Percentiles rank a stretch among this genome's conserved stretches.
Evolutionary conservation across 2,888 invertebrate genomes (phyloP).

Genomic region (Tribolium freemani): DNA sequence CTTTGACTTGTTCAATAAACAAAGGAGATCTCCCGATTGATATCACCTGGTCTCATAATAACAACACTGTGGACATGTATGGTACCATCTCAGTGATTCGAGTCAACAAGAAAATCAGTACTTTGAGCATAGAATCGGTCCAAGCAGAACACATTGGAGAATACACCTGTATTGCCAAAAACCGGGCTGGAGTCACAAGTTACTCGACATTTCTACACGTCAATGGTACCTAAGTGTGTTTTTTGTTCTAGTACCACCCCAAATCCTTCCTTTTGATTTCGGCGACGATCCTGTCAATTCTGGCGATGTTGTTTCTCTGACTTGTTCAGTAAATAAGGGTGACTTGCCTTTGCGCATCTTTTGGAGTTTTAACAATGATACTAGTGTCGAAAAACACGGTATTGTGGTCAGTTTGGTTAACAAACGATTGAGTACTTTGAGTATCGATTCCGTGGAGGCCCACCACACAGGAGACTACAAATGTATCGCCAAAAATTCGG

Average conservation of each 20-base stretch:
- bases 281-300: slow-evolving; percentile 75
- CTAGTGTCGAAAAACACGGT: slow-evolving; percentile 69
- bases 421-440: slow-evolving; percentile 74
- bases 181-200: slow-evolving; percentile 75
- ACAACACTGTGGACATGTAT: slow-evolving; percentile 60
- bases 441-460: slow-evolving; percentile 78
- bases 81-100: slow-evolving; percentile 63
- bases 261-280: slow-evolving; percentile 66
- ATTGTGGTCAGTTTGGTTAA: slow-evolving; percentile 60
- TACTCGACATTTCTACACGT: slow-evolving; percentile 75
- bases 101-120: slow-evolving; percentile 69
- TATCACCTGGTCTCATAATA: slow-evolving; percentile 74
- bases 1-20: slow-evolving; percentile 76
- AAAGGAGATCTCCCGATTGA: slow-evolving; percentile 79
- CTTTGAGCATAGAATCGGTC: slow-evolving; percentile 74
- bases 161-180: slow-evolving; percentile 81
- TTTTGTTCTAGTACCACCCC: slow-evolving; percentile 57
- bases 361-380: slow-evolving; percentile 74
- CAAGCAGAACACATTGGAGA: slow-evolving; percentile 78
- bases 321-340: slow-evolving; percentile 79
- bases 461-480: slow-evolving; percentile 82
- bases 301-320: slow-evolving; percentile 70
- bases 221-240: slow-evolving; percentile 70
- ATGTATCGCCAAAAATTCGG: slow-evolving; percentile 73
- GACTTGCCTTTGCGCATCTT: slow-evolving; percentile 79